These are phyloP conservation scores for Syngnathus scovelli DNA, from an alignment of 2,113 vertebrate species.

Conservation along the genomic window DNA sequence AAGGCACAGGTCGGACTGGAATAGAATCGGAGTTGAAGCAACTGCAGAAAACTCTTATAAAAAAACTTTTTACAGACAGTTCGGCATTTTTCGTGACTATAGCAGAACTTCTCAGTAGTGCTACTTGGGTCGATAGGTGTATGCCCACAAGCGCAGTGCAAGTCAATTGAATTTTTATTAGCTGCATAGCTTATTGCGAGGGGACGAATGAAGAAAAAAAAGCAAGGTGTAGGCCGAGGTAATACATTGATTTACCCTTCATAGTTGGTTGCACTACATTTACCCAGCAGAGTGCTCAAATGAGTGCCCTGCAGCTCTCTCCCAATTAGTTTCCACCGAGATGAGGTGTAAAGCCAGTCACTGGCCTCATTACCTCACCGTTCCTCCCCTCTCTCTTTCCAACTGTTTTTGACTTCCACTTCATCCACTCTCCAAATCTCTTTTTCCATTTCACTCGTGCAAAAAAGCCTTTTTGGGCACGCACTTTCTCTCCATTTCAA, in stretches of 20 bases:
- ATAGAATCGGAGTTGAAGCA: neutral
- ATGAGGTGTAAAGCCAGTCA: slow-evolving; percentile 74
- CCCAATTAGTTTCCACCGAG: slow-evolving; percentile 78
- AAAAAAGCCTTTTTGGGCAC: slow-evolving; percentile 28
- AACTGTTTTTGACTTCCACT: slow-evolving; percentile 45
- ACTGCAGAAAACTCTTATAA: neutral
- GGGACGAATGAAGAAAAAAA: slow-evolving; percentile 33
- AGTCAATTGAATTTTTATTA: slow-evolving; percentile 69
- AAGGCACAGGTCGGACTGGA: neutral
- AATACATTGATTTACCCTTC: slow-evolving; percentile 75
- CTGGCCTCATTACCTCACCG: slow-evolving; percentile 73
- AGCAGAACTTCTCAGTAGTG: slow-evolving; percentile 34
- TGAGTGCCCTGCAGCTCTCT: slow-evolving; percentile 74
- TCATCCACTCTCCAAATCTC: slow-evolving; percentile 39
- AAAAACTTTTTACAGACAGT: slow-evolving; percentile 10
- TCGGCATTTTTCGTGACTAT: slow-evolving; percentile 6
- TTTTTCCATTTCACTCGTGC: slow-evolving; percentile 33
- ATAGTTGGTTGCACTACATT: slow-evolving; percentile 75
- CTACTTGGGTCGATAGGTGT: slow-evolving; percentile 50
- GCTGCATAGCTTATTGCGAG: slow-evolving; percentile 49
- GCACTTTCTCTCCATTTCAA: slow-evolving; percentile 33
- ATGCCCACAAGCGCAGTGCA: slow-evolving; percentile 50
- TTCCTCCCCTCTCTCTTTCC: slow-evolving; percentile 32
- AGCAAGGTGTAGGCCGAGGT: slow-evolving; percentile 55
- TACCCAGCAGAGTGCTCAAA: slow-evolving; percentile 74